A percentile compares a stretch with the other conserved stretches of the same genome.
phyloP scores from a whole-genome alignment of 2,888 invertebrate genomes.

The Drosophila merina region DNA sequence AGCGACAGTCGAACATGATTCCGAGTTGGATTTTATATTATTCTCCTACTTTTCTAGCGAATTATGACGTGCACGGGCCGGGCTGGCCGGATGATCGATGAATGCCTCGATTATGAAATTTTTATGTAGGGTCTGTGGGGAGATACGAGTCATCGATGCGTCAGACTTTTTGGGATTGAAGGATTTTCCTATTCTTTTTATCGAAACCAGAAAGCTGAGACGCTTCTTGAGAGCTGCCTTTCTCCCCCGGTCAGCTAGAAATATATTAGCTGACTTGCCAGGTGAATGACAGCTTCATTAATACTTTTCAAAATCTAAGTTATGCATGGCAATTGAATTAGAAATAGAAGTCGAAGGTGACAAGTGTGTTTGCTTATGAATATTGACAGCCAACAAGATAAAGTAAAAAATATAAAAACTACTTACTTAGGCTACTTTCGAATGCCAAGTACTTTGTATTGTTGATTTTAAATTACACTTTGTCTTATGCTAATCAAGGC shows the following conservation, averaged over 20 bases:
- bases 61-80: constrained; percentile 74
- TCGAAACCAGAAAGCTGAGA: constrained; percentile 12
- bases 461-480: constrained; percentile 62
- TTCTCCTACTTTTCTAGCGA: constrained; percentile 74
- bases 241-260: constrained; percentile 47
- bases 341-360: constrained; percentile 58
- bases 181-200: constrained; percentile 13
- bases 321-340: constrained; percentile 36
- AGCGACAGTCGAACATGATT: constrained; percentile 66
- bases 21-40: constrained; percentile 23
- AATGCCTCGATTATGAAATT: constrained; percentile 67
- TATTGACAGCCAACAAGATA: constrained; percentile 78
- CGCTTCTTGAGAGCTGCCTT: constrained; percentile 42
- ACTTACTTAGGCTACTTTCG: constrained; percentile 14
- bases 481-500: constrained; percentile 62
- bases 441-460: constrained; percentile 17
- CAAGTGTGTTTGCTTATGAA: constrained; percentile 79
- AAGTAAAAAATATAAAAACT: constrained; percentile 1
- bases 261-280: constrained; percentile 58
- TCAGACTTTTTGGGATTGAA: constrained; percentile 45
- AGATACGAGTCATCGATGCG: constrained; percentile 56
- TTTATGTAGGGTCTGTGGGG: constrained; percentile 14
- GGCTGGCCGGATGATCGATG: constrained; percentile 72
- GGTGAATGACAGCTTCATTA: constrained; percentile 81
- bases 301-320: constrained; percentile 52